phyloP scores from a whole-genome alignment of 2,113 vertebrate species.

The Halcyon senegalensis region DNA sequence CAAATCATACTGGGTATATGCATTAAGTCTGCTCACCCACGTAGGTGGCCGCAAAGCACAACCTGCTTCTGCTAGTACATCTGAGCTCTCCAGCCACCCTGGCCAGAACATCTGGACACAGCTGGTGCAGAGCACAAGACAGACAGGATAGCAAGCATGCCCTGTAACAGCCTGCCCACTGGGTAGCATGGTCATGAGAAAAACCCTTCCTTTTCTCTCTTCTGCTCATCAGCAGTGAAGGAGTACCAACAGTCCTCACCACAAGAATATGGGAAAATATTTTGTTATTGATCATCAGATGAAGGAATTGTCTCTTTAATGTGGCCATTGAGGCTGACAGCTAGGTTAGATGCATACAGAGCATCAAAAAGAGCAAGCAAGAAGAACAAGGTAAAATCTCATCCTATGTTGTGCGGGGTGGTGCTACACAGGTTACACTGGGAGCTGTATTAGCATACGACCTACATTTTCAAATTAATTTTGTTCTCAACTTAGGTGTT shows the following conservation, averaged over 20 bases:
- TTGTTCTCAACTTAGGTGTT: conserved; percentile 57
- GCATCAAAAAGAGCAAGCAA: neutral
- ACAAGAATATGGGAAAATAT: neutral
- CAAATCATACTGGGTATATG: rapidly evolving
- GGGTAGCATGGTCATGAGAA: neutral
- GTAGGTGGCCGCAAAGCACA: neutral
- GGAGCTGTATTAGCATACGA: conserved; percentile 61
- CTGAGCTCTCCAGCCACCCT: rapidly evolving
- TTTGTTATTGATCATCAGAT: neutral
- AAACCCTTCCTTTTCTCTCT: neutral
- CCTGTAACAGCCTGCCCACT: neutral
- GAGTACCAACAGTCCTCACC: neutral
- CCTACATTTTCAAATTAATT: conserved; percentile 68
- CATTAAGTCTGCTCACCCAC: neutral
- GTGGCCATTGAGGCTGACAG: neutral
- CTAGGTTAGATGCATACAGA: neutral
- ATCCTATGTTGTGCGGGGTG: neutral
- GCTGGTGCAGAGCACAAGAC: neutral
- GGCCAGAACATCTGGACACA: neutral
- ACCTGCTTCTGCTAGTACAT: neutral
- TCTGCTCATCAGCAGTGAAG: neutral
- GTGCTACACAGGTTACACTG: conserved; percentile 31
- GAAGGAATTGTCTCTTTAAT: neutral
- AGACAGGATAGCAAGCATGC: neutral
- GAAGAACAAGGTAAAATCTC: neutral